phyloP scores from a whole-genome alignment of 2,888 invertebrate species.

The Agrotis exclamationis region DNA sequence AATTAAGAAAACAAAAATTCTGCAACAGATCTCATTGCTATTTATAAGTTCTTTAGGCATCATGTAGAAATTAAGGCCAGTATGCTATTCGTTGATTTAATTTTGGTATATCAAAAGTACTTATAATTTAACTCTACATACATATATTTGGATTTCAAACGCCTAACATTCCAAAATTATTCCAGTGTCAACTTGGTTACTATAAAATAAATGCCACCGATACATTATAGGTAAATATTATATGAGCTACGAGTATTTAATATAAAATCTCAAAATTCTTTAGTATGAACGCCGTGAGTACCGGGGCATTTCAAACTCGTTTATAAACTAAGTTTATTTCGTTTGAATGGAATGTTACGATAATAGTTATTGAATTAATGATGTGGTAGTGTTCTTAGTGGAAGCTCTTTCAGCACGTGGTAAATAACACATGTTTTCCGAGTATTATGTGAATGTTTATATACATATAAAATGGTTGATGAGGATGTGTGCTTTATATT shows the following conservation, averaged over 20 bases:
- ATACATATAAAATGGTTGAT: conserved; percentile 65
- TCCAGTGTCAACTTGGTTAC: conserved; percentile 71
- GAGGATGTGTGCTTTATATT: conserved; percentile 73
- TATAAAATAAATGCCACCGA: conserved; percentile 77
- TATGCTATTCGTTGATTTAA: conserved; percentile 59
- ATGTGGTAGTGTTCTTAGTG: conserved; percentile 82
- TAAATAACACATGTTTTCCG: conserved; percentile 70
- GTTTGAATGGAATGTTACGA: conserved; percentile 75
- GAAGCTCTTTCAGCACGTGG: conserved; percentile 83
- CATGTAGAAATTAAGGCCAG: conserved; percentile 71
- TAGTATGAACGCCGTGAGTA: conserved; percentile 74
- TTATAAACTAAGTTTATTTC: conserved; percentile 67
- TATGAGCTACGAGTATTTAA: conserved; percentile 62
- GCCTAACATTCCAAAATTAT: conserved; percentile 81
- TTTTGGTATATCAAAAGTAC: conserved; percentile 61
- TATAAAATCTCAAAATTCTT: conserved; percentile 54
- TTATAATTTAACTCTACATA: conserved; percentile 57
- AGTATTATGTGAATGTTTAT: conserved; percentile 73
- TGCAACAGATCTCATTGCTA: conserved; percentile 82
- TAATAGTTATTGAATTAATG: conserved; percentile 75
- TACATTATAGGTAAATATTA: conserved; percentile 73
- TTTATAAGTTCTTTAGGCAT: conserved; percentile 73
- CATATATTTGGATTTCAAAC: conserved; percentile 66
- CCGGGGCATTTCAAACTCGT: conserved; percentile 78
- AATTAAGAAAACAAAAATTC: conserved; percentile 60